A percentile compares a stretch with the other conserved stretches of the same genome.
These are phyloP conservation scores for Heterotis niloticus DNA, from an alignment of 2,113 vertebrate species.

Conservation along the genomic window DNA sequence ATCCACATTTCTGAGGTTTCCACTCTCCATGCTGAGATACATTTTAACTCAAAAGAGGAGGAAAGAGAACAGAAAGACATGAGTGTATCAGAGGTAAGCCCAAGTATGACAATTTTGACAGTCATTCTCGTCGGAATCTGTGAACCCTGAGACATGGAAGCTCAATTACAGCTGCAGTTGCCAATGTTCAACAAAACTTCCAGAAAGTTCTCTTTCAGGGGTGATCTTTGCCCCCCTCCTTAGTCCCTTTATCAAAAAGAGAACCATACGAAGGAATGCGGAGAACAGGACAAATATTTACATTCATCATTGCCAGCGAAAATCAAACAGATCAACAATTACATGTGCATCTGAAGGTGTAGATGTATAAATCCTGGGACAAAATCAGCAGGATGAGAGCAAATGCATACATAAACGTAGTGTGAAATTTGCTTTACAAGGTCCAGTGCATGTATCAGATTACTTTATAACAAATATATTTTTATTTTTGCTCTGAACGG, in stretches of 20 bases:
- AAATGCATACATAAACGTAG: too few relatives aligned
- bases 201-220: neutral
- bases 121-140: neutral
- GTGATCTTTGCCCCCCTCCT: neutral
- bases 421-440: too few relatives aligned
- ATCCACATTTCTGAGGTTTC: neutral
- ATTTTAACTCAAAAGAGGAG: too few relatives aligned
- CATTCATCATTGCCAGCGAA: neutral
- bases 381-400: neutral
- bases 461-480: neutral
- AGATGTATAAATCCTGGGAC: neutral
- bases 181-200: neutral
- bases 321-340: neutral
- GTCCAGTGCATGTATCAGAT: neutral
- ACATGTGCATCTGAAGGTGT: neutral
- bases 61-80: too few relatives aligned
- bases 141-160: neutral
- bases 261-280: neutral
- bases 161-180: neutral
- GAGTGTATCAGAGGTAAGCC: too few relatives aligned
- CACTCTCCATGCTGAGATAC: neutral
- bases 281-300: neutral
- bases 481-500: neutral
- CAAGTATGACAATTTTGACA: too few relatives aligned
- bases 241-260: neutral